These are phyloP conservation scores for Melieria crassipennis DNA, from an alignment of 2,888 invertebrate species.

Conservation along the genomic window DNA sequence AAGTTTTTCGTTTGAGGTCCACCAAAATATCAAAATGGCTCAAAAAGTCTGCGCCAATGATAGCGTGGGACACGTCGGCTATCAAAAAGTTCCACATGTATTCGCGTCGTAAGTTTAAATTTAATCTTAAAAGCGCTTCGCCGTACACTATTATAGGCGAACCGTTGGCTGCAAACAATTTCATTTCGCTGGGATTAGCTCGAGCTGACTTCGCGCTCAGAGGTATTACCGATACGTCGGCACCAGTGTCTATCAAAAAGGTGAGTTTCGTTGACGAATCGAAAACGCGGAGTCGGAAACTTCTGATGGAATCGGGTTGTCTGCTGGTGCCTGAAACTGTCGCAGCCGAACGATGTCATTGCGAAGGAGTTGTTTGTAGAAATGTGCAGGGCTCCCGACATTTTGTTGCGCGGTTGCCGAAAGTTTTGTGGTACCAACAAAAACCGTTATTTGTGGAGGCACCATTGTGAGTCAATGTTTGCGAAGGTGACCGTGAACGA, in stretches of 20 bases:
- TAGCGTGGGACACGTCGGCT: constrained; percentile 32
- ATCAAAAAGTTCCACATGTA: constrained; percentile 26
- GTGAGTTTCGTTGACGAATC: background rate
- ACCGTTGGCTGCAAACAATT: constrained; percentile 33
- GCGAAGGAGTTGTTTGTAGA: too few species aligned
- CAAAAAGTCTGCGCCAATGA: constrained; percentile 33
- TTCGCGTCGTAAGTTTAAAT: constrained; percentile 27
- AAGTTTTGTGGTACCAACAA: constrained; percentile 36
- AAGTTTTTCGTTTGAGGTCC: constrained; percentile 8
- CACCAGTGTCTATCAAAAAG: constrained; percentile 36
- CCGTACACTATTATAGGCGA: constrained; percentile 21
- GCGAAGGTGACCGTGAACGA: constrained; percentile 6
- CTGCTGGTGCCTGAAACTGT: too few species aligned
- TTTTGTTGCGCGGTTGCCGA: constrained; percentile 11
- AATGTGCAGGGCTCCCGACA: background rate
- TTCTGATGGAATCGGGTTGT: too few species aligned
- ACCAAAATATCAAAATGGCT: constrained; percentile 5
- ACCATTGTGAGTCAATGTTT: background rate
- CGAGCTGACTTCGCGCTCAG: too few species aligned
- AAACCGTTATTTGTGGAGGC: background rate
- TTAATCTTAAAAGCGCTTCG: constrained; percentile 3
- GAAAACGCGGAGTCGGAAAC: too few species aligned
- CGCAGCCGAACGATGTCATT: too few species aligned
- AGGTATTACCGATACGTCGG: constrained; percentile 18
- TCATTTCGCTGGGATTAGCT: background rate